Percentiles rank a stretch among this genome's conserved stretches.
Evolutionary conservation across 2,797 vertebrate genomes (phyloP).

Genomic region (Leuciscus waleckii): DNA sequence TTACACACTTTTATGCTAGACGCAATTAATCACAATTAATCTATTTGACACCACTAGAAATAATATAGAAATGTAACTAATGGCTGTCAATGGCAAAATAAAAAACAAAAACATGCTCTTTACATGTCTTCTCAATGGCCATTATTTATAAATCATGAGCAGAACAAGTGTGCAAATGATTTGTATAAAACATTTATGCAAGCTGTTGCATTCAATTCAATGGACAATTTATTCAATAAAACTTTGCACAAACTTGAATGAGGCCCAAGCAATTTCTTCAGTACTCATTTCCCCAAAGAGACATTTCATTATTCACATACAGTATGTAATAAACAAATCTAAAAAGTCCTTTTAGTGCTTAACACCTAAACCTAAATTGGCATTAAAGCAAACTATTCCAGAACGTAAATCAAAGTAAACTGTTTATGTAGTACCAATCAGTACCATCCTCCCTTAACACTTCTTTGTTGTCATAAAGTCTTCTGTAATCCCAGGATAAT

Average conservation of each 20-base stretch:
- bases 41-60: constrained; percentile 12
- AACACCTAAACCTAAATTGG: background rate
- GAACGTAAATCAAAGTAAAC: constrained; percentile 18
- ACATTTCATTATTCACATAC: constrained; percentile 3
- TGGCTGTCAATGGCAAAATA: constrained; percentile 47
- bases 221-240: constrained; percentile 8
- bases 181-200: background rate
- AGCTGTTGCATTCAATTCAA: background rate
- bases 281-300: background rate
- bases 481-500: constrained; percentile 20
- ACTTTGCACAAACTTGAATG: background rate
- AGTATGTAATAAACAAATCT: background rate
- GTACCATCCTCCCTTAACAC: background rate
- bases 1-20: background rate
- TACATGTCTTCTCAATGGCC: background rate
- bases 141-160: background rate
- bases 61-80: constrained; percentile 60
- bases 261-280: background rate
- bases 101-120: constrained; percentile 11
- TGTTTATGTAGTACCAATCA: constrained; percentile 8
- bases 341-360: background rate
- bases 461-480: constrained; percentile 20
- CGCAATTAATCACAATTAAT: background rate
- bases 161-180: background rate
- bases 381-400: constrained; percentile 25